A percentile compares a stretch with the other conserved stretches of the same genome.
Conservation (phyloP, 2,888 invertebrate genomes). For the Diplazon laetatorius region DNA sequence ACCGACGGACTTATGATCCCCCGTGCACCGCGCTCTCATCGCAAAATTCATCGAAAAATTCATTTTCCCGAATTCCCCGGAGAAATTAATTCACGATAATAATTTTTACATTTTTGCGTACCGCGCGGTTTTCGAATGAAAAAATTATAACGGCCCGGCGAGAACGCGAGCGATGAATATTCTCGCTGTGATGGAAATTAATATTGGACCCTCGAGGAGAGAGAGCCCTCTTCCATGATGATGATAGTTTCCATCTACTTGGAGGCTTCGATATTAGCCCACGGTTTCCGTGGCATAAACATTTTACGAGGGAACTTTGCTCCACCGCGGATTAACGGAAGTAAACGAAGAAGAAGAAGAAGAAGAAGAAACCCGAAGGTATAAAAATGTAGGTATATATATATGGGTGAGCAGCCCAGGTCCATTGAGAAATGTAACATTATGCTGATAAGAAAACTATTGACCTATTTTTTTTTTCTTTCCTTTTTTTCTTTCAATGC, state of each 20-base stretch:
- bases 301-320: constrained; percentile 29
- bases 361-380: not conserved
- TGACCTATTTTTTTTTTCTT: constrained; percentile 35
- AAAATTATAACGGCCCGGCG: constrained; percentile 3
- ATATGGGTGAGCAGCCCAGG: not conserved
- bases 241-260: constrained; percentile 28
- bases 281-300: constrained; percentile 17
- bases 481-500: too few relatives aligned
- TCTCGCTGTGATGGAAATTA: constrained; percentile 40
- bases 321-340: constrained; percentile 15
- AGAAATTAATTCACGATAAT: constrained; percentile 56
- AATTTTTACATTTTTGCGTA: constrained; percentile 28
- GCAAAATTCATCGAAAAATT: constrained; percentile 56
- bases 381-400: not conserved
- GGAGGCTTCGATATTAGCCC: constrained; percentile 33
- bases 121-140: constrained; percentile 28
- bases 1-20: constrained; percentile 21
- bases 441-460: constrained; percentile 44
- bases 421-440: constrained; percentile 27
- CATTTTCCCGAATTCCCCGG: constrained; percentile 48
- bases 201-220: constrained; percentile 44
- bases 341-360: constrained; percentile 21
- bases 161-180: not conserved
- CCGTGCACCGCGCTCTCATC: not conserved
- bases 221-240: not conserved